Evolutionary conservation across 2,797 vertebrate genomes (phyloP).

Genomic region (Tragelaphus eurycerus): DNA sequence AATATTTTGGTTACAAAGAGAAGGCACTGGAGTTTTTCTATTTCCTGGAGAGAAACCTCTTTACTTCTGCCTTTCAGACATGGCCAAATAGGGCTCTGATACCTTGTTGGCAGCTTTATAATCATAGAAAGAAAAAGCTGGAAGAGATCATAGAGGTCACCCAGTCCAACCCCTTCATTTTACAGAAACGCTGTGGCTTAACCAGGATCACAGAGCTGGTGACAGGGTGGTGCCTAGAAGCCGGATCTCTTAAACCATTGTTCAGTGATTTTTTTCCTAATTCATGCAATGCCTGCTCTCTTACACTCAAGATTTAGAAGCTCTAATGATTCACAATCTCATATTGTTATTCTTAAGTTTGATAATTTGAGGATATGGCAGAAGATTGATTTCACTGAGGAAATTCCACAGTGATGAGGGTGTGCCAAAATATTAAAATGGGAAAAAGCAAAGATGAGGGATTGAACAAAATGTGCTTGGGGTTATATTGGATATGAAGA

Average conservation of each 20-base stretch:
- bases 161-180: not conserved
- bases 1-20: constrained; percentile 1
- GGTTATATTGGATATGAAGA: not conserved
- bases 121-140: not conserved
- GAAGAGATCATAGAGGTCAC: not conserved
- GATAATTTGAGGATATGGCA: not conserved
- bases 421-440: not conserved
- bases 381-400: constrained; percentile 15
- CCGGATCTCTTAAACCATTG: not conserved
- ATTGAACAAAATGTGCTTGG: not conserved
- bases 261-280: constrained; percentile 4
- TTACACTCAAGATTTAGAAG: not conserved
- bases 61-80: not conserved
- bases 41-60: not conserved
- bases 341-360: constrained; percentile 10
- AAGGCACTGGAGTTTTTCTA: not conserved
- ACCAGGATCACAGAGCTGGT: not conserved
- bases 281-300: not conserved
- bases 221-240: not conserved
- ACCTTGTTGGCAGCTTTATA: not conserved
- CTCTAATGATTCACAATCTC: not conserved
- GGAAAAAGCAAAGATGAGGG: not conserved
- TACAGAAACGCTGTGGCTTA: not conserved
- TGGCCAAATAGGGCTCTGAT: not conserved
- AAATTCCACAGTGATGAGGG: not conserved